Evolutionary conservation across 1,140 invertebrate genomes (phyloP).

Genomic region (Mylabris phalerata): DNA sequence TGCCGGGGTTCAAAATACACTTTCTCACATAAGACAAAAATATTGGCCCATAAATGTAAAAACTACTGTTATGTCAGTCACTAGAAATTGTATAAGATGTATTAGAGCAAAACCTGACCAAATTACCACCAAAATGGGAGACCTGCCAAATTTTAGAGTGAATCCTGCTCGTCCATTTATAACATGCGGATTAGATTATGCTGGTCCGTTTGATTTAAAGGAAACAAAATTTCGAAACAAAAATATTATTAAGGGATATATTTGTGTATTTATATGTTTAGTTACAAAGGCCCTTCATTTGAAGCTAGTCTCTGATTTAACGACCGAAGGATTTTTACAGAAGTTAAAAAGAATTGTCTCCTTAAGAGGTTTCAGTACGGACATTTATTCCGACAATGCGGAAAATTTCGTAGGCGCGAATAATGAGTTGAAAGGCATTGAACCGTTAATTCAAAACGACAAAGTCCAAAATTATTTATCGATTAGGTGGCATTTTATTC

Average conservation of each 20-base stretch:
- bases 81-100: too few relatives aligned
- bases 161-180: slow-evolving; percentile 25
- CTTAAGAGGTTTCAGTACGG: slow-evolving; percentile 27
- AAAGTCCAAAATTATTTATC: too few relatives aligned
- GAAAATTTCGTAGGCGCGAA: background rate
- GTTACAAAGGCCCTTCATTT: slow-evolving; percentile 33
- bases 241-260: slow-evolving; percentile 32
- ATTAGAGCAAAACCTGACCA: slow-evolving; percentile 10
- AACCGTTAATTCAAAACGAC: too few relatives aligned
- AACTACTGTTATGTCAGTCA: slow-evolving; percentile 10
- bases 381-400: slow-evolving; percentile 23
- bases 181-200: slow-evolving; percentile 34
- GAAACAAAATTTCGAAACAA: background rate
- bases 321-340: slow-evolving; percentile 30
- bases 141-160: slow-evolving; percentile 33
- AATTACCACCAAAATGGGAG: slow-evolving; percentile 31
- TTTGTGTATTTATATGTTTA: slow-evolving; percentile 39
- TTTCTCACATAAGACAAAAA: slow-evolving; percentile 11
- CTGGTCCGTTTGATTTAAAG: slow-evolving; percentile 30
- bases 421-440: background rate
- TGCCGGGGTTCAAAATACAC: slow-evolving; percentile 2
- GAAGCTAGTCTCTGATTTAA: slow-evolving; percentile 23
- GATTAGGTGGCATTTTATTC: too few relatives aligned
- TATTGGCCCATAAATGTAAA: slow-evolving; percentile 17
- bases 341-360: slow-evolving; percentile 38